Conservation (phyloP, 2,797 vertebrate genomes). For the Channa striata region DNA sequence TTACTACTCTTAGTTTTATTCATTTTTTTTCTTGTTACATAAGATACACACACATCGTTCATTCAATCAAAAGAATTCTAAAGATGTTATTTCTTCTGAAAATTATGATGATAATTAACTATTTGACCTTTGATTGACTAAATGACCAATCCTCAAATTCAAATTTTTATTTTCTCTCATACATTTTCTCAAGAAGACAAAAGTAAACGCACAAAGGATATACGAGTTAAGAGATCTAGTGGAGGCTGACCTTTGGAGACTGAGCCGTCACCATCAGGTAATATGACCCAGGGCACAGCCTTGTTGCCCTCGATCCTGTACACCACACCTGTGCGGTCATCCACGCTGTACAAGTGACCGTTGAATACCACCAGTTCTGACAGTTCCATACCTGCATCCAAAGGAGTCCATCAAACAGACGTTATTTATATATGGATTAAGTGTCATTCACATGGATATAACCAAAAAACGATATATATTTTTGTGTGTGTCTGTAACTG, state of each 20-base stretch:
- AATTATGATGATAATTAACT: too few relatives aligned
- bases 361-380: conserved; percentile 94
- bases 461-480: neutral
- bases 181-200: neutral
- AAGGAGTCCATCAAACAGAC: neutral
- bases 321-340: conserved; percentile 94
- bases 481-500: accelerated
- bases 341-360: conserved; percentile 93
- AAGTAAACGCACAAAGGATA: neutral
- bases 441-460: neutral
- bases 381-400: conserved; percentile 91
- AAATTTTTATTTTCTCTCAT: too few relatives aligned
- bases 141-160: too few relatives aligned
- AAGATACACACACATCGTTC: too few relatives aligned
- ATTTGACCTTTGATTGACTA: too few relatives aligned
- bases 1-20: too few relatives aligned
- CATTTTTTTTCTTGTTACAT: too few relatives aligned
- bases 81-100: too few relatives aligned
- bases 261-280: conserved; percentile 92
- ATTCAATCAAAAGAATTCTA: too few relatives aligned
- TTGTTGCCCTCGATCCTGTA: conserved; percentile 90
- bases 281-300: conserved; percentile 95
- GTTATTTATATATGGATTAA: neutral
- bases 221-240: neutral
- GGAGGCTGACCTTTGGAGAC: conserved; percentile 92